Base-by-base conservation (phyloP, 2,113 vertebrate species). In the Corydoras maculifer region DNA sequence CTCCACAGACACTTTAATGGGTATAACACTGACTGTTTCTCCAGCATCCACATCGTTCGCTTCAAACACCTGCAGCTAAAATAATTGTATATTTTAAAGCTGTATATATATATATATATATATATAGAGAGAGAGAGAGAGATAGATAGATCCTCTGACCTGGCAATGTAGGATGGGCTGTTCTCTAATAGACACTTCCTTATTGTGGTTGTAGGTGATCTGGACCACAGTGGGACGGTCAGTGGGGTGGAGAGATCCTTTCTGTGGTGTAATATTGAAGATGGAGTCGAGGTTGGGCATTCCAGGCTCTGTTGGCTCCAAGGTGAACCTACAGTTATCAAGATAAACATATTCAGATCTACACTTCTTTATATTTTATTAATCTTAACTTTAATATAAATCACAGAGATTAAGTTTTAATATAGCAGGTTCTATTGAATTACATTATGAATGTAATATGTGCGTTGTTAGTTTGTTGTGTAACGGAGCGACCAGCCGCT, bases 121-220 rank as follows among this genome's bases (percentile, higher is more conserved):
- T 35, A 35, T 35, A 35, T 35, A 4, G 32, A n/a, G n/a, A n/a
- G n/a, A n/a, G n/a, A n/a, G n/a, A 25, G 18, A 25, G 1, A 25
- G 18, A 25, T 25, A 25, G 18, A 25, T 25, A 25, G 18, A 25
- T 66, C 65, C 32, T 12, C n/a, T 73, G 75, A 97, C 96, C 87
- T 94, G 89, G 79, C 94, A 98, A 9, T 58, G 70, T 32, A 98
- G 81, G 79, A 97, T 11, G 9, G 92, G 84, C 8, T 91, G 86
- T 18, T 90, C 85, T 58, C 72, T 84, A 0, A 98, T 78, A 1
- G 57, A 75, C 5, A 96, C 60, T 77, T 96, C 93, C 12, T n/a
- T 80, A 53, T 69, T 88, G 11, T 91, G 85, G 32, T 72, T 87
- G 77, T 93, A 97, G 59, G 76, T 0, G 2, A 98, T 72, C 62